Percentiles rank a stretch among this genome's conserved stretches.
Evolutionary conservation across 1,140 invertebrate species (phyloP).

Genomic region (Cotesia vestalis): DNA sequence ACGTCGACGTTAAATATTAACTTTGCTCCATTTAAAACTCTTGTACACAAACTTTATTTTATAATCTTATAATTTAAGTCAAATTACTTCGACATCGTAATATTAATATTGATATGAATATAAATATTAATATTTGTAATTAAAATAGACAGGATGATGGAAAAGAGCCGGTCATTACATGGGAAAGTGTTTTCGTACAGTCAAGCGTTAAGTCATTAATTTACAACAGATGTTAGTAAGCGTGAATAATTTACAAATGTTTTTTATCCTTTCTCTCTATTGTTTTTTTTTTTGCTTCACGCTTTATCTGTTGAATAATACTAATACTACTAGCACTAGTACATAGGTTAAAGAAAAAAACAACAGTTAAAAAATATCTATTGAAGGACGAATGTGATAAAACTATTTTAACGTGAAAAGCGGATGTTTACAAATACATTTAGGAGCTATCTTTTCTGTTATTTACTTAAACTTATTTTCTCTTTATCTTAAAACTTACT

Average conservation of each 20-base stretch:
- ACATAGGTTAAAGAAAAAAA: constrained; percentile 1
- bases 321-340: background rate
- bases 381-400: background rate
- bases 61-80: background rate
- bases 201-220: constrained; percentile 12
- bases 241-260: background rate
- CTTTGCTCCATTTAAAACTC: background rate
- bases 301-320: background rate
- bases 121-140: too few species aligned
- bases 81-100: background rate
- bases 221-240: constrained; percentile 13
- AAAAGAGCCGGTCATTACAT: background rate
- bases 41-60: constrained; percentile 11
- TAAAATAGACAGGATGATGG: background rate
- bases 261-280: constrained; percentile 9
- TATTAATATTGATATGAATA: too few species aligned
- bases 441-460: background rate
- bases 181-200: constrained; percentile 6
- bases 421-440: constrained; percentile 1
- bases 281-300: background rate
- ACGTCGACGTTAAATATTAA: constrained; percentile 7
- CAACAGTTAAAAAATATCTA: background rate
- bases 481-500: background rate
- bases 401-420: background rate
- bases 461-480: background rate